Conservation (phyloP, 2,113 vertebrate species). For the Corythornis vintsioides region DNA sequence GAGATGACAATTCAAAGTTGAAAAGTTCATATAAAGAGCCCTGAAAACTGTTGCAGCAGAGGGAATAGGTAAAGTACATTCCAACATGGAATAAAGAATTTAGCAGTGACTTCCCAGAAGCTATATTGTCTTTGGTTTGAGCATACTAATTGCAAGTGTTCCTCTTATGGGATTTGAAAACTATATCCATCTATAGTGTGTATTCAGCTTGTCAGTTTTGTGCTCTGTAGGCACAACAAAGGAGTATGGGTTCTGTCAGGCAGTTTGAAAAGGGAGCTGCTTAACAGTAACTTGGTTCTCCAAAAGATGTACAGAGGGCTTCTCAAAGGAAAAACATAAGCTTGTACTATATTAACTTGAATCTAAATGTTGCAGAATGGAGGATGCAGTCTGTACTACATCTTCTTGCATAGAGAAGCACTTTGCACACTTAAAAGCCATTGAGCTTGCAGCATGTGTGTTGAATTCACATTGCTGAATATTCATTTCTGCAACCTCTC, state of each 20-base stretch:
- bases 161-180: constrained; percentile 3
- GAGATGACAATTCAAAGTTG: constrained; percentile 3
- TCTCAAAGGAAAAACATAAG: not conserved
- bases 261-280: not conserved
- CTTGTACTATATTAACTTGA: not conserved
- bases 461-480: not conserved
- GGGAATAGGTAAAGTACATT: not conserved
- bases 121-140: not conserved
- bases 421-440: not conserved
- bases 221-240: not conserved
- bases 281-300: not conserved
- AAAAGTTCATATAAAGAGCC: not conserved
- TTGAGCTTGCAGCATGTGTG: not conserved
- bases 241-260: not conserved
- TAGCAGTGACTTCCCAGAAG: not conserved
- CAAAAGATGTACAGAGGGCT: not conserved
- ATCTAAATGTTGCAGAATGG: not conserved
- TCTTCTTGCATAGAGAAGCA: not conserved
- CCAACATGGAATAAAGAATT: not conserved
- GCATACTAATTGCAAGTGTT: not conserved
- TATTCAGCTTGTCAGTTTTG: not conserved
- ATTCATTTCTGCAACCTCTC: not conserved
- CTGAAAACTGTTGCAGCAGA: not conserved
- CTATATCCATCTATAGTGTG: not conserved
- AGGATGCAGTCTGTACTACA: fast-evolving